phyloP scores from a whole-genome alignment of 2,797 vertebrate species.

The Uromys caudimaculatus region DNA sequence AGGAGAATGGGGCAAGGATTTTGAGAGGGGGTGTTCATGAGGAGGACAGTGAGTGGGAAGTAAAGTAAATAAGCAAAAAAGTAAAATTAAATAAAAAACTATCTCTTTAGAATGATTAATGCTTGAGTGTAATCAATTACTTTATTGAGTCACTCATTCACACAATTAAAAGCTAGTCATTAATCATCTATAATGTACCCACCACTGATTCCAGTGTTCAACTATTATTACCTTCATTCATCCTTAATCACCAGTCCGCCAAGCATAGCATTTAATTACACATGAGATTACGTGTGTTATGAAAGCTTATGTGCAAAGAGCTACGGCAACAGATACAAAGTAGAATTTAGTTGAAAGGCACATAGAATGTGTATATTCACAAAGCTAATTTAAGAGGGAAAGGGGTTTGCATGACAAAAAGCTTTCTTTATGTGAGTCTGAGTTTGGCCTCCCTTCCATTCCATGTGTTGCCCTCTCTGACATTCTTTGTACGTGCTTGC shows the following conservation, averaged over 20 bases:
- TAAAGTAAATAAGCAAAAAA: neutral
- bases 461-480: neutral
- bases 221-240: neutral
- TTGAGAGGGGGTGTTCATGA: neutral
- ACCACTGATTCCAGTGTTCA: neutral
- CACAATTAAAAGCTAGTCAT: conserved; percentile 24
- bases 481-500: neutral
- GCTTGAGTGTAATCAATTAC: neutral
- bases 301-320: neutral
- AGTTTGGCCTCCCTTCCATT: neutral
- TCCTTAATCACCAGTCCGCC: neutral
- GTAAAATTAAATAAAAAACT: neutral
- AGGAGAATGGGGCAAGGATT: neutral
- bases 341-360: neutral
- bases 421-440: neutral
- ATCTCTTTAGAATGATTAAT: neutral
- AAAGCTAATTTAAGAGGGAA: neutral
- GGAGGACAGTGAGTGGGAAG: neutral
- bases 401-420: neutral
- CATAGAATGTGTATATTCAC: neutral
- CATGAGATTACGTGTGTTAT: neutral
- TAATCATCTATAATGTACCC: neutral
- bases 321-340: neutral
- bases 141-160: neutral
- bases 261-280: neutral